Evolutionary conservation across 2,888 invertebrate species (phyloP).

Genomic region (Ochropacha duplaris): DNA sequence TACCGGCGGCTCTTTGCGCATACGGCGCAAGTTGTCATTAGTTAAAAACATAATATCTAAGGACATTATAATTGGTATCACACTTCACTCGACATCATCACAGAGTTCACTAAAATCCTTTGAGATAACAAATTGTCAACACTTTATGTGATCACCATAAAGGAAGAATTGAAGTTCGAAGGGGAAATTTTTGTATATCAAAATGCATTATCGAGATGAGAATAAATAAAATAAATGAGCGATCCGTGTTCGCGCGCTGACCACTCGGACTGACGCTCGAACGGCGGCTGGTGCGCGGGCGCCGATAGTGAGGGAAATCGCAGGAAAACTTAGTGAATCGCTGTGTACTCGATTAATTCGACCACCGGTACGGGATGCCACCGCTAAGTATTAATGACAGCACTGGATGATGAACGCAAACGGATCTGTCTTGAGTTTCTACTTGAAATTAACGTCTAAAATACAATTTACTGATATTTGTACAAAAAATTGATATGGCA

Average conservation of each 20-base stretch:
- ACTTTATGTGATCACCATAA: conserved; percentile 56
- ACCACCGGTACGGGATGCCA: conserved; percentile 56
- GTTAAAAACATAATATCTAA: conserved; percentile 82
- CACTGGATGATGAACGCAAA: conserved; percentile 8
- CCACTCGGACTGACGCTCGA: conserved; percentile 50
- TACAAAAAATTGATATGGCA: neutral
- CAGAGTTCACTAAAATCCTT: conserved; percentile 40
- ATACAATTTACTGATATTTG: neutral
- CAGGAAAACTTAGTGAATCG: conserved; percentile 59
- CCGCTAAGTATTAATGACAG: conserved; percentile 9
- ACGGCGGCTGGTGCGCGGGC: conserved; percentile 38
- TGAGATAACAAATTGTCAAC: conserved; percentile 42
- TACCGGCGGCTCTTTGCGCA: conserved; percentile 75
- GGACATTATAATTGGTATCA: conserved; percentile 54
- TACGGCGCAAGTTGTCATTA: conserved; percentile 76
- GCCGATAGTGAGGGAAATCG: conserved; percentile 65
- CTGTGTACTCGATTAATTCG: conserved; percentile 47
- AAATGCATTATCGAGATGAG: conserved; percentile 74
- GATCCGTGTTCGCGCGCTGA: conserved; percentile 56
- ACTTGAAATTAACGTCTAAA: neutral
- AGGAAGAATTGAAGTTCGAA: conserved; percentile 53
- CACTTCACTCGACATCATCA: conserved; percentile 50
- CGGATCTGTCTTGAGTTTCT: neutral
- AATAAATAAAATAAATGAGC: conserved; percentile 22
- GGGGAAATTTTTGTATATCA: conserved; percentile 62